phyloP scores from a whole-genome alignment of 2,888 invertebrate genomes.

The Stenchaetothrips biformis region DNA sequence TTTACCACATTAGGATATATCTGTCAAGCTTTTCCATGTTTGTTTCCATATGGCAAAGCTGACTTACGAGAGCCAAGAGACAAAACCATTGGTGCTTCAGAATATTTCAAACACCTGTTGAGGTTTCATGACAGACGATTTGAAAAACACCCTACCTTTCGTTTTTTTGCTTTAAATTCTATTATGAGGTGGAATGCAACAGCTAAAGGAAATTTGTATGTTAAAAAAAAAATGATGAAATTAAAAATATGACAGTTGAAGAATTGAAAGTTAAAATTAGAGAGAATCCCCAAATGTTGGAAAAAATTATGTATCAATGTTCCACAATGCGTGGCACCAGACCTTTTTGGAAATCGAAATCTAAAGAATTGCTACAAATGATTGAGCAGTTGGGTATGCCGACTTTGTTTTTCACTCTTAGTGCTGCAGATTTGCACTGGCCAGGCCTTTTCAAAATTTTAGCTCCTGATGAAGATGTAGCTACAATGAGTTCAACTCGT shows the following conservation, averaged over 20 bases:
- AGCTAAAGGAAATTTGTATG: conserved; percentile 8
- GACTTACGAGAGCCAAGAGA: conserved; percentile 28
- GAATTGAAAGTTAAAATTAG: conserved; percentile 10
- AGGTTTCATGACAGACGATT: conserved; percentile 27
- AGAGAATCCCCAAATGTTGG: conserved; percentile 27
- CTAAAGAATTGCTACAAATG: conserved; percentile 34
- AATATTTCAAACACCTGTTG: conserved; percentile 27
- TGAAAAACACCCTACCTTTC: conserved; percentile 27
- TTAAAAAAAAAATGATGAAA: no score
- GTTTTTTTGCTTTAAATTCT: conserved; percentile 29
- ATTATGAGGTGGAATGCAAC: neutral
- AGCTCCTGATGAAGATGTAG: neutral
- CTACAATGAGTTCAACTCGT: no score
- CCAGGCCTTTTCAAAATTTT: conserved; percentile 27
- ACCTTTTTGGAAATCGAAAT: conserved; percentile 31
- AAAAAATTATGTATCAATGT: conserved; percentile 32
- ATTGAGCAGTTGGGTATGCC: conserved; percentile 33
- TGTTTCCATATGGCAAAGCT: conserved; percentile 32
- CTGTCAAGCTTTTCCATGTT: conserved; percentile 31
- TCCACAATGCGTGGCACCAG: conserved; percentile 32
- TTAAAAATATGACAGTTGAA: no score
- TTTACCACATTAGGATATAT: conserved; percentile 31
- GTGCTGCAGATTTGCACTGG: no score
- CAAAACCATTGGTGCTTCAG: neutral
- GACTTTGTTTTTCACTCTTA: conserved; percentile 35